Conservation (phyloP, 2,113 vertebrate species). For the Motacilla alba region DNA sequence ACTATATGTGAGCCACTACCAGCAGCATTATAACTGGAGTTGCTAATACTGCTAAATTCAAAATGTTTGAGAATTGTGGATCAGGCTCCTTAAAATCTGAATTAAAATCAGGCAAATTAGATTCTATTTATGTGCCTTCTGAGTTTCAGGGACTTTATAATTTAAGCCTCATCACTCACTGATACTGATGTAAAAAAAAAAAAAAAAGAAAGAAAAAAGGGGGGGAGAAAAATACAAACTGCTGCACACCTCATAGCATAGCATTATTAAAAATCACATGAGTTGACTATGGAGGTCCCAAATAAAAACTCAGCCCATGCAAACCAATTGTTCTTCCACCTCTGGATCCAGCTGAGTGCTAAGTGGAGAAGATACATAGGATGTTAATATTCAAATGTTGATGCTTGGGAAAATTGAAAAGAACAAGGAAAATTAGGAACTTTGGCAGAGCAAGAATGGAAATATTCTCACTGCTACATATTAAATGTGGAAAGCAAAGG, state of each 20-base stretch:
- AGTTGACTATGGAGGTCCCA: neutral
- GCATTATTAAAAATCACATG: neutral
- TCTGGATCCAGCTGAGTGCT: neutral
- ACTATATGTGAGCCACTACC: neutral
- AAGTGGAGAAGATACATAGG: neutral
- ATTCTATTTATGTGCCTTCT: neutral
- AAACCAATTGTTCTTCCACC: neutral
- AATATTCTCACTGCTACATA: neutral
- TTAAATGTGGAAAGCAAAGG: neutral
- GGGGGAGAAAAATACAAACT: accelerated
- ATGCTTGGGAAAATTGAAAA: neutral
- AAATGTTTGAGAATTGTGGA: neutral
- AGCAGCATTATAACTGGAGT: neutral
- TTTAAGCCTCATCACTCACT: neutral
- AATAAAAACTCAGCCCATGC: neutral
- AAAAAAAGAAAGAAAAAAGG: neutral
- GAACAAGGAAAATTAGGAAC: neutral
- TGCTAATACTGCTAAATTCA: neutral
- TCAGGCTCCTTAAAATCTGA: neutral
- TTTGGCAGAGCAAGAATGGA: neutral
- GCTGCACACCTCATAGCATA: neutral
- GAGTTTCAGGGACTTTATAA: neutral
- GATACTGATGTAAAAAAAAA: neutral
- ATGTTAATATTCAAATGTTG: neutral
- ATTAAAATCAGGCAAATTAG: neutral